These are phyloP conservation scores for Haemorhous mexicanus DNA, from an alignment of 2,113 vertebrate genomes.

Conservation along the genomic window DNA sequence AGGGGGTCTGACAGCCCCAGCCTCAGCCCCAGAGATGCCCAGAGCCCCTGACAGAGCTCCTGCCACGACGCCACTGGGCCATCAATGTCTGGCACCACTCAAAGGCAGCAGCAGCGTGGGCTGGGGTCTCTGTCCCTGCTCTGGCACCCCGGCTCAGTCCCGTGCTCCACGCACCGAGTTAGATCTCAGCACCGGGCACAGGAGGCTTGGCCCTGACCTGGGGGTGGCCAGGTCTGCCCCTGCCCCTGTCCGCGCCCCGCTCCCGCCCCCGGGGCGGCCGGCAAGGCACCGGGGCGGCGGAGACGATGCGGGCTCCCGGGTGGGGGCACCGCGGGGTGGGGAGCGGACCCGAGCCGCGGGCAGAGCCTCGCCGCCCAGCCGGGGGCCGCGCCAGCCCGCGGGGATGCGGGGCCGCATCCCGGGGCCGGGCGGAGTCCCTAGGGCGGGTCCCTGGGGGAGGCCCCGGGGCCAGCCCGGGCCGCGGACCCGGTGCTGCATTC, in stretches of 20 bases:
- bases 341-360: background rate
- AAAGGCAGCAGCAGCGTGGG: background rate
- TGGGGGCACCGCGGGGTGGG: background rate
- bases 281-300: background rate
- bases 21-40: background rate
- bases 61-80: background rate
- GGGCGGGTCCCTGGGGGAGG: background rate
- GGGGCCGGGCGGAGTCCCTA: background rate
- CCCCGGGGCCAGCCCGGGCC: background rate
- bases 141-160: too few relatives aligned
- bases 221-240: background rate
- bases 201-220: background rate
- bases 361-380: background rate
- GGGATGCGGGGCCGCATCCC: too few relatives aligned
- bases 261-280: background rate
- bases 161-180: background rate
- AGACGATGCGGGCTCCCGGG: background rate
- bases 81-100: background rate
- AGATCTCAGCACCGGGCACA: background rate
- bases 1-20: background rate
- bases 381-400: background rate
- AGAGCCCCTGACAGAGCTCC: background rate
- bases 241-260: background rate
- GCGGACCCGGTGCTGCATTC: constrained; percentile 66
- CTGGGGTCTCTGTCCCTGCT: background rate